Conservation (phyloP, 2,113 vertebrate species). For the Eurystomus gularis region DNA sequence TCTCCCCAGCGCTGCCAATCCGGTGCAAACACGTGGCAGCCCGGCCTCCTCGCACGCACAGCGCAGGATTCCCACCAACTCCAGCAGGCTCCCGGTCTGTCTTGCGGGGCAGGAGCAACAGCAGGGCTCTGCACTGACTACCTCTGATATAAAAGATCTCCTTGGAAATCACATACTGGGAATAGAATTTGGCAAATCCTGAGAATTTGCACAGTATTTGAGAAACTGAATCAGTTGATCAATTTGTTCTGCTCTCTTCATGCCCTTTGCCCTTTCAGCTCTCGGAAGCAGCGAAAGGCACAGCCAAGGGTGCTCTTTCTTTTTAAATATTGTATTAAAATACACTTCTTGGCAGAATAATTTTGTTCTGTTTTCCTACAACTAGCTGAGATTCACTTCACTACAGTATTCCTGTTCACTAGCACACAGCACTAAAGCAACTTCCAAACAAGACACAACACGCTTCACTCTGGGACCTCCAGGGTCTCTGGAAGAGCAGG, state of each 20-base stretch:
- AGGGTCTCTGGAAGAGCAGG: accelerated
- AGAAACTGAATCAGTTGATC: background rate
- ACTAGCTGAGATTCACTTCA: background rate
- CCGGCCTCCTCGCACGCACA: background rate
- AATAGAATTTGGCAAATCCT: background rate
- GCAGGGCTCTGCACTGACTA: background rate
- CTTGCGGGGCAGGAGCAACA: background rate
- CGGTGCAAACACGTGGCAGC: background rate
- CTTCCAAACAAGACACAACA: background rate
- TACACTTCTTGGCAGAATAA: background rate
- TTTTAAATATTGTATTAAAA: background rate
- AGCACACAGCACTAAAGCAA: background rate
- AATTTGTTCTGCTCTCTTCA: background rate
- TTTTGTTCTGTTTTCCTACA: background rate
- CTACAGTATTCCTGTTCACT: background rate
- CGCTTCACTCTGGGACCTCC: background rate
- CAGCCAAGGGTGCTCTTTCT: background rate
- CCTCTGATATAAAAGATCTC: background rate
- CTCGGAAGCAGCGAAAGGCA: background rate
- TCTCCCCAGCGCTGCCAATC: background rate
- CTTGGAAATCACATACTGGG: background rate
- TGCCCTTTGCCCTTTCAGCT: background rate
- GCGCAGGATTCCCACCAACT: background rate
- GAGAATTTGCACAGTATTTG: background rate
- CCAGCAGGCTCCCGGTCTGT: background rate